Base-by-base conservation (phyloP, 2,113 vertebrate genomes). In the Embiotoca jacksoni region DNA sequence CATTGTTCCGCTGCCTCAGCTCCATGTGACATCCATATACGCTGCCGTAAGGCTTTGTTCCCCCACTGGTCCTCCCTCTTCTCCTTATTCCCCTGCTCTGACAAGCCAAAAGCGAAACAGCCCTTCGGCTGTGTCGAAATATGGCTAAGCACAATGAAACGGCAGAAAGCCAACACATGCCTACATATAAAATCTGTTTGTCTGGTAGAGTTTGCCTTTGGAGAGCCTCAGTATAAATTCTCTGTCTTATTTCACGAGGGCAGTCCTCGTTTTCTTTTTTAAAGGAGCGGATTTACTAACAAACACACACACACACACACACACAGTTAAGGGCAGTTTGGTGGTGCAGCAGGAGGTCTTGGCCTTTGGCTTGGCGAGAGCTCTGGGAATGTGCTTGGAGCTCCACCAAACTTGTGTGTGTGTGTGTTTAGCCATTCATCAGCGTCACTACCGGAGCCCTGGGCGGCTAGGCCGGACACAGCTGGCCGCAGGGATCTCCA, bases 401-500 rank as follows among this genome's bases (percentile, higher is more conserved):
- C 62, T 14, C 56, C 75, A 87, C 76, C 58, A 82, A 86, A 82
- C 63, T 80, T 75, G 67, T 60, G 58, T 50, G 76, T 44, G 36
- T 55, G 66, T 62, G 47, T 59, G 74, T 74, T 61, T 16, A 67
- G 44, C 74, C 80, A 87, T 90, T 89, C 89, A 92, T 89, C 82
- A 92, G 84, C 78, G 69, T 90, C 86, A 90, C 88, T 90, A 89
- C 91, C 85, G 88, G 89, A 92, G 91, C 85, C 88, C 88, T 91
- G 88, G 90, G 90, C 73, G 69, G 82, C 80, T 89, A 73, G 82
- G 83, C 90, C 87, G 91, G 91, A 92, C 90, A 91, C 89, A 89
- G 89, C 86, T 90, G 89, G 89, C 90, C 88, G 8, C 85, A 85
- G 88, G 91, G 91, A 93, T 90, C 88, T 91, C 90, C 88, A 89